phyloP scores from a whole-genome alignment of 2,797 vertebrate species.

The Spea hammondii region DNA sequence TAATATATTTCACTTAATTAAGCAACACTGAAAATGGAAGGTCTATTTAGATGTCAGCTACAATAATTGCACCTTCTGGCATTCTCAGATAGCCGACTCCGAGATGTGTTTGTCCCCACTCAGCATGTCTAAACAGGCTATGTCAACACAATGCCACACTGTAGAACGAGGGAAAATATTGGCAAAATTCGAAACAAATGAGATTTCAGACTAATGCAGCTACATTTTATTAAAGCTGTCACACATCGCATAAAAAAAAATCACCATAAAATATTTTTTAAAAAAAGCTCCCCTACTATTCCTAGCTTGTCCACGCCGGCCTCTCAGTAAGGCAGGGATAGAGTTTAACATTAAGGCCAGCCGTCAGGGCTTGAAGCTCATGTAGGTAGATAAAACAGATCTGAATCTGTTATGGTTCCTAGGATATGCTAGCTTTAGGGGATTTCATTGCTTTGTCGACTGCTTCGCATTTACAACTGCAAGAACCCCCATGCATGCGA shows the following conservation, averaged over 20 bases:
- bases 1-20: constrained; percentile 9
- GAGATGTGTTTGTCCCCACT: not conserved
- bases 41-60: constrained; percentile 7
- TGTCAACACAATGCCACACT: not conserved
- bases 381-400: not conserved
- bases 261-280: no score
- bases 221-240: no score
- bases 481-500: not conserved
- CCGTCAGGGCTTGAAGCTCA: no score
- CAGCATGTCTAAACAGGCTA: constrained; percentile 1
- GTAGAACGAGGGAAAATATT: not conserved
- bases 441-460: not conserved
- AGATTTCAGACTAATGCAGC: not conserved
- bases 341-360: no score
- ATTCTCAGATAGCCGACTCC: constrained; percentile 20
- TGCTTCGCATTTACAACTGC: not conserved
- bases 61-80: constrained; percentile 29
- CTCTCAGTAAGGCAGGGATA: no score
- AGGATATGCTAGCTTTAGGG: not conserved
- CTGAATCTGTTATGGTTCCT: not conserved
- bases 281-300: no score
- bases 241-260: no score
- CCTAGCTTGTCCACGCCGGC: no score
- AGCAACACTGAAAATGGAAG: constrained; percentile 10
- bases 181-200: no score